Evolutionary conservation across 2,888 invertebrate species (phyloP).

Genomic region (Drosophila cracens): DNA sequence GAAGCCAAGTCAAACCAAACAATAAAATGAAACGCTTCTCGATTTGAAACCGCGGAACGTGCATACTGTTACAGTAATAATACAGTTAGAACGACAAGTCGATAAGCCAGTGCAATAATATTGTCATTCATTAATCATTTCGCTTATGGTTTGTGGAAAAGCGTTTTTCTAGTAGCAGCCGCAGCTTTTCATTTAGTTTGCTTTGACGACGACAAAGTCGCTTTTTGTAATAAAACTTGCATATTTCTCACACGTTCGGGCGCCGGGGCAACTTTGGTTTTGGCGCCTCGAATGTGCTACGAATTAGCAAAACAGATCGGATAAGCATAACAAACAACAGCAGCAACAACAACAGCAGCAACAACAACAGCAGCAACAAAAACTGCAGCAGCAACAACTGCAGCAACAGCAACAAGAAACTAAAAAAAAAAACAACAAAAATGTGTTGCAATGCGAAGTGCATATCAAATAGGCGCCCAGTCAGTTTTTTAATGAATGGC

Average conservation of each 20-base stretch:
- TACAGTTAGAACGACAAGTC: constrained; percentile 41
- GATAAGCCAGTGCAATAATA: constrained; percentile 30
- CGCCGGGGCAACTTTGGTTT: constrained; percentile 59
- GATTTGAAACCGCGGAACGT: constrained; percentile 10
- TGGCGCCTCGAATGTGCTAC: constrained; percentile 79
- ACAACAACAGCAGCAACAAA: constrained; percentile 31
- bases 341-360: constrained; percentile 17
- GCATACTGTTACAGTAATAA: constrained; percentile 18
- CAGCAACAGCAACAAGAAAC: constrained; percentile 30
- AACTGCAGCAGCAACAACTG: constrained; percentile 12
- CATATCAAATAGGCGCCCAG: constrained; percentile 66
- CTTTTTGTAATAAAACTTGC: constrained; percentile 34
- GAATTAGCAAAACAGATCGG: constrained; percentile 82
- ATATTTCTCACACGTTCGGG: constrained; percentile 66
- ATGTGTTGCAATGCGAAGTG: constrained; percentile 53
- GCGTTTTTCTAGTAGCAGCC: constrained; percentile 36
- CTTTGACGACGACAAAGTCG: constrained; percentile 10
- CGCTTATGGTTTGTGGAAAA: constrained; percentile 44
- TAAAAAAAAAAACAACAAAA: constrained; percentile 1
- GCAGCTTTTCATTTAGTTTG: constrained; percentile 26
- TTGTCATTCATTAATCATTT: constrained; percentile 64
- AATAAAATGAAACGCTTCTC: background rate
- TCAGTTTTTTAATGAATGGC: constrained; percentile 73
- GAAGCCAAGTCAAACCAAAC: background rate
- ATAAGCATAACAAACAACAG: constrained; percentile 65